These are phyloP conservation scores for Malacosoma neustria DNA, from an alignment of 2,888 invertebrate genomes.

Conservation along the genomic window DNA sequence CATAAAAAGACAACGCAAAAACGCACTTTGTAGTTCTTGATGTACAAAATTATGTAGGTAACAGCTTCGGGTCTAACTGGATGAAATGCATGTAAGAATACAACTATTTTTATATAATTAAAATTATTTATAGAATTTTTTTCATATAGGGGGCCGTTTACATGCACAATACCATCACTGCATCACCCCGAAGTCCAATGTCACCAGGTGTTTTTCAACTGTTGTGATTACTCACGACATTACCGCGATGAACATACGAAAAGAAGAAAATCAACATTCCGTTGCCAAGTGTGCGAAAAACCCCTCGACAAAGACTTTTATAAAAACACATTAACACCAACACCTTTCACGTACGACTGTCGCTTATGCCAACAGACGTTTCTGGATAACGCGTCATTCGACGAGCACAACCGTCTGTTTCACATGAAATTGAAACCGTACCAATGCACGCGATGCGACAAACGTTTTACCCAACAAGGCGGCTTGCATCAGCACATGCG, in stretches of 20 bases:
- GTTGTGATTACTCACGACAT: conserved; percentile 64
- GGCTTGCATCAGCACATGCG: conserved; percentile 66
- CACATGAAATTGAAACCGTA: conserved; percentile 60
- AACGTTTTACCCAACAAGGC: conserved; percentile 62
- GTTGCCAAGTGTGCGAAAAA: conserved; percentile 68
- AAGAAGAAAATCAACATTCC: conserved; percentile 54
- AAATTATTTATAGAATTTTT: too few relatives aligned
- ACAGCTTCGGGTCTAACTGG: too few relatives aligned
- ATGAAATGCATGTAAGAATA: too few relatives aligned
- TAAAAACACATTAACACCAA: conserved; percentile 19
- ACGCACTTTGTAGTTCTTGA: too few relatives aligned
- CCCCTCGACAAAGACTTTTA: conserved; percentile 46
- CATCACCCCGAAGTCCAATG: conserved; percentile 52
- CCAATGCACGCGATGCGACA: conserved; percentile 54
- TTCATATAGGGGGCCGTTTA: conserved; percentile 66
- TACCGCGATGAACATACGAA: conserved; percentile 66
- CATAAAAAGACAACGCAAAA: too few relatives aligned
- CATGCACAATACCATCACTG: conserved; percentile 52
- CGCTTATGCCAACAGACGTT: conserved; percentile 47
- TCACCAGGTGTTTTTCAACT: conserved; percentile 59
- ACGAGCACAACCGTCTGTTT: conserved; percentile 50
- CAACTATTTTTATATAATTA: too few relatives aligned
- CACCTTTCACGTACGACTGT: conserved; percentile 38
- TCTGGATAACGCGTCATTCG: conserved; percentile 36
- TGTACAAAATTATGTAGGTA: too few relatives aligned